Base-by-base conservation (phyloP, 2,888 invertebrate genomes). In the Cantharis nigra region DNA sequence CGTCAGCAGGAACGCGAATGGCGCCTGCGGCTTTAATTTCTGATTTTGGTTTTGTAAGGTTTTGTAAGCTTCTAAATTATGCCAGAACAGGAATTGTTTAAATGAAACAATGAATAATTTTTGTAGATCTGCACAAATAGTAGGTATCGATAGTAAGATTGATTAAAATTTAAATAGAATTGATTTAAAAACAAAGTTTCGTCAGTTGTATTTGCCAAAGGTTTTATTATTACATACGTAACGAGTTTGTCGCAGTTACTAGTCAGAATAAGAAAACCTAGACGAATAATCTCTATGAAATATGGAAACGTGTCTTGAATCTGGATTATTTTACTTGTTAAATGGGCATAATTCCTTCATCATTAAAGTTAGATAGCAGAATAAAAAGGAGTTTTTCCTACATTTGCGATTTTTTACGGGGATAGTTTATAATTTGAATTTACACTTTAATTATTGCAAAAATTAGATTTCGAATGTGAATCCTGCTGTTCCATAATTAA, bases 251-350 rank as follows among this genome's bases (percentile, higher is more conserved):
- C 49, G n/a, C 49, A n/a, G n/a, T 49, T 49, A 33, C n/a, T 49
- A 49, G 49, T n/a, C n/a, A 49, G 49, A 49, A 49, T 49, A 49
- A 49, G 49, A 49, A 49, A 49, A 49, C 0, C 49, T 49, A 13
- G n/a, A n/a, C n/a, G 49, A 49, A 49, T 49, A 49, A 49, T 49
- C 49, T 49, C n/a, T 49, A 49, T 74, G 74, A 69, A 74, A 74
- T 70, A 74, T 26, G 63, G 33, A 67, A 65, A 72, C 74, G 74
- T 74, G 74, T 74, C 63, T 69, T 74, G 74, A 74, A 74, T 74
- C 69, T 70, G 63, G 69, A 74, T 74, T 70, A 4, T 74, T 70
- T 69, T 63, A 63, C 74, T 74, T 74, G 74, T 70, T 26, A 30
- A 74, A 49, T 74, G 62, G 63, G 69, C 72, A 49, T 49, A 49